phyloP scores from a whole-genome alignment of 2,888 invertebrate genomes.

The Melikaiella ostensackeni region DNA sequence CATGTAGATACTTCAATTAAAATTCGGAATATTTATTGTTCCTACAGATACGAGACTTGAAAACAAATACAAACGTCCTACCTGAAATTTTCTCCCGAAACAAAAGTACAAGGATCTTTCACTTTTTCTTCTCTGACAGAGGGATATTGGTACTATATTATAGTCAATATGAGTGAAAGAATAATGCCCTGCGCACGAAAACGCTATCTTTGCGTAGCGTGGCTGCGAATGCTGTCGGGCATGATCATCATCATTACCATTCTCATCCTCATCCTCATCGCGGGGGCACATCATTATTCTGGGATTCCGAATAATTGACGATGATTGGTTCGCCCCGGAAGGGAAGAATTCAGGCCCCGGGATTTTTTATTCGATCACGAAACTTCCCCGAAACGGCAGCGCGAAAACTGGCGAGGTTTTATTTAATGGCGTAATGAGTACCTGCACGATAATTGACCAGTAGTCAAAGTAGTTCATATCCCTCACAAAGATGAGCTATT shows the following conservation, averaged over 20 bases:
- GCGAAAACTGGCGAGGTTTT: constrained; percentile 16
- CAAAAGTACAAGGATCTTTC: neutral
- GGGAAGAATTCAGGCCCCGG: constrained; percentile 36
- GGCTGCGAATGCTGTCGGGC: constrained; percentile 58
- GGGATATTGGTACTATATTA: constrained; percentile 57
- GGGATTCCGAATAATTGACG: constrained; percentile 66
- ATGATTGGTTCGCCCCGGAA: constrained; percentile 58
- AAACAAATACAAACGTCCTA: neutral
- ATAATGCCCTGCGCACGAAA: constrained; percentile 63
- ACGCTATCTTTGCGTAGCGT: constrained; percentile 60
- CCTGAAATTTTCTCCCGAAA: neutral
- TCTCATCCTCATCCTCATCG: constrained; percentile 50
- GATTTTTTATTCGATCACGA: constrained; percentile 49
- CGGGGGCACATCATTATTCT: constrained; percentile 62
- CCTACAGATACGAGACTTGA: neutral
- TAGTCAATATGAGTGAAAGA: constrained; percentile 52
- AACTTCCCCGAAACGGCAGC: constrained; percentile 47
- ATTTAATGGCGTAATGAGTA: constrained; percentile 35
- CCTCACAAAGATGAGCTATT: neutral
- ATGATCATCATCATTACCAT: constrained; percentile 50
- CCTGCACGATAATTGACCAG: constrained; percentile 29
- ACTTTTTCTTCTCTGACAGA: neutral
- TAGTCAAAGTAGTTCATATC: constrained; percentile 38
- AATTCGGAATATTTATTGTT: too few species aligned
- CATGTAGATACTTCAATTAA: too few species aligned